Conservation (phyloP, 1,140 invertebrate species). For the Ostrea denselamellosa region DNA sequence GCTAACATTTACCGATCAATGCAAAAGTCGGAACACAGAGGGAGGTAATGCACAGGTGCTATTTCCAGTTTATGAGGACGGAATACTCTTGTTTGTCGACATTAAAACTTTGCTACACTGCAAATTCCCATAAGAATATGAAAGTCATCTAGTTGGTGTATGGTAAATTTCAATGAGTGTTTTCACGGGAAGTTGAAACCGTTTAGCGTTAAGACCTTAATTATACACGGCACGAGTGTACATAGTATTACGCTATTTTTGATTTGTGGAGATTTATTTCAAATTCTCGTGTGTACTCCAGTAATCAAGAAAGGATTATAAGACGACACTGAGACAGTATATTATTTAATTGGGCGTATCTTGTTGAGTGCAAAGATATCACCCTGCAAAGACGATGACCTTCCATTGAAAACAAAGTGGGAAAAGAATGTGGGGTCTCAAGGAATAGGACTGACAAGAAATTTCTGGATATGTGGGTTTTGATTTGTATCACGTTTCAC, state of each 20-base stretch:
- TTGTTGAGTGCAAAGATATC: conserved; percentile 23
- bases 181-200: conserved; percentile 25
- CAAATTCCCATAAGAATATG: not conserved
- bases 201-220: conserved; percentile 12
- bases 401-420: not conserved
- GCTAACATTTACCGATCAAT: not conserved
- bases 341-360: conserved; percentile 38
- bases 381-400: not conserved
- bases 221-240: not conserved
- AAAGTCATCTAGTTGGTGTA: not conserved
- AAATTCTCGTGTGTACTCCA: conserved; percentile 16
- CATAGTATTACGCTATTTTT: conserved; percentile 12
- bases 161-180: not conserved
- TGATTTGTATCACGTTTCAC: conserved; percentile 27
- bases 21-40: not conserved
- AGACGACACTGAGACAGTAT: conserved; percentile 14
- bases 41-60: not conserved
- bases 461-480: not conserved
- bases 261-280: conserved; percentile 36
- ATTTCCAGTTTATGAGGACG: not conserved
- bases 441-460: not conserved
- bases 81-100: not conserved
- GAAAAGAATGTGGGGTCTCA: conserved; percentile 18
- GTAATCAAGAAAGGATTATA: conserved; percentile 16
- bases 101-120: not conserved